These are phyloP conservation scores for Synergus umbraculus DNA, from an alignment of 2,888 invertebrate species.

Conservation along the genomic window DNA sequence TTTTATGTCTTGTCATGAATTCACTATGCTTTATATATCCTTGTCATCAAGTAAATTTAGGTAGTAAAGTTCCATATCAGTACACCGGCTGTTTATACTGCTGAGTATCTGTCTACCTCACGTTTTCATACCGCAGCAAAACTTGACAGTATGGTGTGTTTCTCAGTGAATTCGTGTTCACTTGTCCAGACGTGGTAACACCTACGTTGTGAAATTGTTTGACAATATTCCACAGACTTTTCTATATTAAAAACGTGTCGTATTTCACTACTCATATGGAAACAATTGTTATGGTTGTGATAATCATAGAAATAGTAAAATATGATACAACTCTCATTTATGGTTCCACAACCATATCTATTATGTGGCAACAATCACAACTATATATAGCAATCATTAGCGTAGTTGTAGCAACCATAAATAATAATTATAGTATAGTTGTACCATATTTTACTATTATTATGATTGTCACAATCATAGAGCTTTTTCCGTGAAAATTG, in stretches of 20 bases:
- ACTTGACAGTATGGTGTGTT: slow-evolving; percentile 2
- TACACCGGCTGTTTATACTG: slow-evolving; percentile 7
- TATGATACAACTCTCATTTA: no score
- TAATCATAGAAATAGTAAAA: no score
- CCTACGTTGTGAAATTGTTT: neutral
- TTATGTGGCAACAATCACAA: no score
- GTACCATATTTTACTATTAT: no score
- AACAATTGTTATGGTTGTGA: neutral
- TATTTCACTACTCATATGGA: neutral
- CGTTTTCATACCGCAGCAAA: slow-evolving; percentile 7
- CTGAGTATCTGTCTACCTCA: slow-evolving; percentile 7
- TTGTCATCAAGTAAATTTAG: slow-evolving; percentile 3
- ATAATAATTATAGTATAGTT: no score
- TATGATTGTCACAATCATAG: no score
- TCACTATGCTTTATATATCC: neutral
- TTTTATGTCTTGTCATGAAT: neutral
- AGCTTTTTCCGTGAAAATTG: no score
- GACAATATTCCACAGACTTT: neutral
- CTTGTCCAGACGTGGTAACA: neutral
- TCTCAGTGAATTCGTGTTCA: neutral
- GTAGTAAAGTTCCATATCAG: neutral
- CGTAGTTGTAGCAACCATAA: no score
- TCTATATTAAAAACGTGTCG: neutral
- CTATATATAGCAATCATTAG: no score
- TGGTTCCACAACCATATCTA: no score